Base-by-base conservation (phyloP, 2,888 invertebrate genomes). In the Ctena decussata region DNA sequence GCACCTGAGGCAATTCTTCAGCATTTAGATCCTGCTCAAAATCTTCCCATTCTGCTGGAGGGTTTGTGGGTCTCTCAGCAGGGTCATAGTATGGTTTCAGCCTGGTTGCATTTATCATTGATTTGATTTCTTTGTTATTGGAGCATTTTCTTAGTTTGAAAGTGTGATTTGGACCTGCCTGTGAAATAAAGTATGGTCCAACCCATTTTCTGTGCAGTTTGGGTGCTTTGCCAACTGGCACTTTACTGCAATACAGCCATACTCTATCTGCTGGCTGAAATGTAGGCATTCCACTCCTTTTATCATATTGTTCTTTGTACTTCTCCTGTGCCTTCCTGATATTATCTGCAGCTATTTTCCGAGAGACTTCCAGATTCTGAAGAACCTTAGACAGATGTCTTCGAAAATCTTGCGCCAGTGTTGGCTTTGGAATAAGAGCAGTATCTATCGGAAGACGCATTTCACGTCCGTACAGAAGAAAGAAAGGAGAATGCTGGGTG, bases 361-460 rank as follows among this genome's bases (percentile, higher is more conserved):
- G 57, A 0, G 27, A 37, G 12, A 82, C 12, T 37, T 77, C 46
- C 21, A 77, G 21, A 15, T 77, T 37, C 37, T 70, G 35, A 44
- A 24, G 12, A 24, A 82, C 27, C n/a, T 72, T 18, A 0, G 71
- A 39, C 0, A 82, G 27, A 60, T 37, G 35, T 32, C 44, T 35
- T n/a, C 60, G 53, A n/a, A 77, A 77, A 46, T 77, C 73, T 60
- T 41, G 69, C 15, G 77, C 79, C 15, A 87, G 27, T 6, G 32
- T 71, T 39, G 72, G 70, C 44, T 76, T 82, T 21, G 85, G 85
- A 24, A 77, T 32, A 1, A 82, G 39, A 6, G 80, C 35, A 30
- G 77, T 80, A 27, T 85, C 82, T 41, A 82, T 35, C 18, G 84
- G 80, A 1, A 77, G 11, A 15, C 39, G 0, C 82, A 82, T 82